Percentiles rank a stretch among this genome's conserved stretches.
Evolutionary conservation across 2,797 vertebrate genomes (phyloP).

Genomic region (Phaenicophaeus curvirostris): DNA sequence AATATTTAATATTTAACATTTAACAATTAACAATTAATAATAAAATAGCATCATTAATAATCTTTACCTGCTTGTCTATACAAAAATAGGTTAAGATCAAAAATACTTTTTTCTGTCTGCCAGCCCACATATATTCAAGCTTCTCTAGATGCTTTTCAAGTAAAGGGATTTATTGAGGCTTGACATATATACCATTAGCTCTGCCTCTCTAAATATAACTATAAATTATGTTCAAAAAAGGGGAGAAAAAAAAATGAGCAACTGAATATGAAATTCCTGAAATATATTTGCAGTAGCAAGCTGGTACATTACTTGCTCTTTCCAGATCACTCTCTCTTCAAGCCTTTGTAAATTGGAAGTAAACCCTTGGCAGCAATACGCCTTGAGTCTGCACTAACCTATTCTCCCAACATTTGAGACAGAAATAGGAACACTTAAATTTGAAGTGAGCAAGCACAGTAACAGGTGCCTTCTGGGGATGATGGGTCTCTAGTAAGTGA

Average conservation of each 20-base stretch:
- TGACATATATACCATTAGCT: neutral
- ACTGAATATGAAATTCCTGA: neutral
- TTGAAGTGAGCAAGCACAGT: conserved; percentile 12
- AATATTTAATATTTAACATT: too few relatives aligned
- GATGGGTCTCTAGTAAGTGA: conserved; percentile 10
- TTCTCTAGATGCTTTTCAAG: neutral
- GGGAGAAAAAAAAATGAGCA: neutral
- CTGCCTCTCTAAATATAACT: neutral
- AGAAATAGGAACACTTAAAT: conserved; percentile 53
- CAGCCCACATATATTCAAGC: neutral
- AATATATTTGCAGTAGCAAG: neutral
- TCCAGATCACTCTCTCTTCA: neutral
- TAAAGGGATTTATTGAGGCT: neutral
- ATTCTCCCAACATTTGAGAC: neutral
- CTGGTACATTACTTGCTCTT: neutral
- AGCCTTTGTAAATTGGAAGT: conserved; percentile 17
- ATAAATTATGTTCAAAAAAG: neutral
- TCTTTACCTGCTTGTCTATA: neutral
- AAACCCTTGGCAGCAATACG: conserved; percentile 21
- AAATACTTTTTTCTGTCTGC: neutral
- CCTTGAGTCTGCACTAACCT: conserved; percentile 28
- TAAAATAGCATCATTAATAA: neutral
- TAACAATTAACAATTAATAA: neutral
- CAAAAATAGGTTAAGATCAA: neutral
- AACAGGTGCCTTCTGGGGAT: conserved; percentile 13